Evolutionary conservation across 2,888 invertebrate genomes (phyloP), one percentile per base, ranked within the genome.

Genomic region (Odontomyia ornata): DNA sequence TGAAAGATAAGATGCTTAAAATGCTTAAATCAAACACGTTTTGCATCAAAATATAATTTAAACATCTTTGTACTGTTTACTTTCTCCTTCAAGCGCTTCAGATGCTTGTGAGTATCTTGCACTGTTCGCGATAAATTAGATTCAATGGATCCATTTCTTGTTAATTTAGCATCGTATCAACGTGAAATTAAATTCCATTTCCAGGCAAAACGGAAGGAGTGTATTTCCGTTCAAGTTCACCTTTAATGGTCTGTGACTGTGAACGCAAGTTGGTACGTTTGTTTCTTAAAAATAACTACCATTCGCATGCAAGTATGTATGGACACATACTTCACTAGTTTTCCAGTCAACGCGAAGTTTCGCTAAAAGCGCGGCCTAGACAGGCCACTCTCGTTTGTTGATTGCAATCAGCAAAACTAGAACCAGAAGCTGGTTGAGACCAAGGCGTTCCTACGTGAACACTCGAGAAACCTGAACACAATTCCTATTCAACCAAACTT

Each of bases 211-310:
- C 71, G 71, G 71, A 71, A 71, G 71, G 25, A 47, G 9, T 52
- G 28, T 27, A 71, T 71, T 47, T 71, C 71, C 71, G 71, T 71
- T 71, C 71, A 71, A 71, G 71, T 71, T 71, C 71, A 71, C 46
- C 28, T 67, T 47, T 71, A 71, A 71, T 52, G 71, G 23, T 7
- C 25, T 28, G 28, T 13, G 15, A 47, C 15, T 47, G 64, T 46
- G 25, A 36, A 67, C 25, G 43, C 36, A 15, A 23, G 47, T 52
- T 5, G 11, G 64, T 15, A 7, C 25, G n/a, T n/a, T n/a, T n/a
- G n/a, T 13, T 52, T 4, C 7, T 52, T 4, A n/a, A 52, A 52
- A 15, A 9, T 52, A 18, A 52, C 52, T 23, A 62, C 27, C 62
- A 7, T 5, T 52, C 4, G 11, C 23, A 23, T 7, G 3, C 23